Base-by-base conservation (phyloP, 2,113 vertebrate species). In the Semnopithecus entellus region DNA sequence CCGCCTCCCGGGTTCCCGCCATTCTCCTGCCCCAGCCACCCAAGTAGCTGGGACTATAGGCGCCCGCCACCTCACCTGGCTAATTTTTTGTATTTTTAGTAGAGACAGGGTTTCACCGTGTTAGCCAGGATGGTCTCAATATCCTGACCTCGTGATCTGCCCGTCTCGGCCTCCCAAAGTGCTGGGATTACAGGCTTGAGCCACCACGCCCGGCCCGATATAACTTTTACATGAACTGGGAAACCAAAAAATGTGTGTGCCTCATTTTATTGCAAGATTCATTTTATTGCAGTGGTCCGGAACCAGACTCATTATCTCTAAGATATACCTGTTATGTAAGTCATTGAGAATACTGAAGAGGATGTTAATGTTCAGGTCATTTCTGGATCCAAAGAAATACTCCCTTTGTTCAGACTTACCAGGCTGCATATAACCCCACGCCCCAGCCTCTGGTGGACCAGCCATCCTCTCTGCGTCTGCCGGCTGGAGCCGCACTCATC, bases 401-500 rank as follows among this genome's bases (percentile, higher is more conserved):
- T 8, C 12, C 45, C 61, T 50, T 27, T 23, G 70, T 75, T 76
- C 70, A 2, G 35, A 20, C 10, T n/a, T 83, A 70, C 35, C 68
- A 32, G 68, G 55, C 40, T 6, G 2, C 0, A 5, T 0, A 22
- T 0, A 3, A 22, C 18, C 52, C 16, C 8, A 12, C 5, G 3
- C 20, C 6, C 50, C 4, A 18, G 17, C 27, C 72, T 66, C 8
- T 18, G 85, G 84, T 9, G 17, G 10, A 23, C 3, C 0, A 3
- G 32, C 61, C 23, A 1, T 23, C 84, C 38, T 0, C 17, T 16
- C 32, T 43, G 5, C 1, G 0, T 25, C 4, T 17, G 18, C 68
- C 20, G 0, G 40, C 73, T 30, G 38, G 18, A 45, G n/a, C 9
- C 32, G 2, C 18, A 8, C 17, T 17, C 38, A 13, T 3, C 2